phyloP scores from a whole-genome alignment of 2,113 vertebrate species.

The Plecturocebus donacophilus region DNA sequence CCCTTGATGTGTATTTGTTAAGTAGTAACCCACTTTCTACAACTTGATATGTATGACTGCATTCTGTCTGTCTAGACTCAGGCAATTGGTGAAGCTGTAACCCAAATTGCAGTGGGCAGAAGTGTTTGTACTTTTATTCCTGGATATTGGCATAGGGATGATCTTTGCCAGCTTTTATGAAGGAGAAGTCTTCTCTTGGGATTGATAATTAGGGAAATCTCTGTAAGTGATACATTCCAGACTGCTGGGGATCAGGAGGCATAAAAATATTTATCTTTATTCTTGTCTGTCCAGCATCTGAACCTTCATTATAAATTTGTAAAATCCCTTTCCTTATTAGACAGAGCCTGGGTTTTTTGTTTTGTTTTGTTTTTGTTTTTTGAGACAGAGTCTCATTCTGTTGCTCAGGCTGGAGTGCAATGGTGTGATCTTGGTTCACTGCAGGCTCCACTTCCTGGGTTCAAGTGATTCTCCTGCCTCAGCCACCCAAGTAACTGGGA shows the following conservation, averaged over 20 bases:
- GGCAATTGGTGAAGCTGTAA: background rate
- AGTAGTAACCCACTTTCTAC: background rate
- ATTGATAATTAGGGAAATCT: background rate
- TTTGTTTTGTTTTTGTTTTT: background rate
- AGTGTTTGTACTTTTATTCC: background rate
- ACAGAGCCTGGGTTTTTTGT: background rate
- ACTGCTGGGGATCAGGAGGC: fast-evolving
- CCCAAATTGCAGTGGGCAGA: background rate
- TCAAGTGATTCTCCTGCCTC: background rate
- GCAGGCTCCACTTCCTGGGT: background rate
- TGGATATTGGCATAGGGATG: background rate
- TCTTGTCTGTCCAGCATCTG: background rate
- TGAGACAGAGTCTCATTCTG: background rate
- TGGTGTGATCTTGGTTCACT: background rate
- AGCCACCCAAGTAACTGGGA: background rate
- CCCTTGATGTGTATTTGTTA: background rate
- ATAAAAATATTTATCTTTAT: background rate
- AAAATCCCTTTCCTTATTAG: background rate
- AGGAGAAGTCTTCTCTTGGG: background rate
- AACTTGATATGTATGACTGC: background rate
- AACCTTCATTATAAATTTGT: background rate
- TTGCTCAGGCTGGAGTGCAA: background rate
- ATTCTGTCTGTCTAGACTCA: background rate
- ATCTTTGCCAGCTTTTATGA: background rate
- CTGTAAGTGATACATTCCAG: background rate